Percentiles rank a stretch among this genome's conserved stretches.
Evolutionary conservation across 2,797 vertebrate genomes (phyloP).

Genomic region (Crocidura indochinensis): DNA sequence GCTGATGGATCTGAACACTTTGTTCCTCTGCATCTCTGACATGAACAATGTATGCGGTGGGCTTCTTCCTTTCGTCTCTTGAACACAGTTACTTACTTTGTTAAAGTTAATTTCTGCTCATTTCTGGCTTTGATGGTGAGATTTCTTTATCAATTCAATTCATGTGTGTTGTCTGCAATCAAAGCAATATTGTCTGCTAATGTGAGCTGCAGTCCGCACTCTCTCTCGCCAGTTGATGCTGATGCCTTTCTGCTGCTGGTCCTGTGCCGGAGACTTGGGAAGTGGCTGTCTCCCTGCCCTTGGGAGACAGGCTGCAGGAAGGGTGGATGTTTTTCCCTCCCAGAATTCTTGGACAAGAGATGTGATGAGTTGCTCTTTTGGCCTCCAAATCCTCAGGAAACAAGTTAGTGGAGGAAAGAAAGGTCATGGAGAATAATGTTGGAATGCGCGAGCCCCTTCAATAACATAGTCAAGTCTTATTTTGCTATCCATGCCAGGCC

Average conservation of each 20-base stretch:
- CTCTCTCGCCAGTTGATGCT: conserved; percentile 66
- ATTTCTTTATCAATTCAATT: conserved; percentile 83
- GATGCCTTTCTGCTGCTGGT: conserved; percentile 30
- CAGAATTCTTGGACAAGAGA: conserved; percentile 27
- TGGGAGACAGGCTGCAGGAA: background rate
- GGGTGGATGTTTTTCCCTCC: conserved; percentile 47
- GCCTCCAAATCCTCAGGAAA: conserved; percentile 3
- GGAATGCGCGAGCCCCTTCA: background rate
- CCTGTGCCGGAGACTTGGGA: conserved; percentile 46
- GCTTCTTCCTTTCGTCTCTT: conserved; percentile 79
- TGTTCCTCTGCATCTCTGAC: conserved; percentile 54
- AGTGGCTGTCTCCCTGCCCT: conserved; percentile 41
- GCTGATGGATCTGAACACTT: conserved; percentile 74
- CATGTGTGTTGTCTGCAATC: conserved; percentile 82
- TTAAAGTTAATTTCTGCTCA: conserved; percentile 80
- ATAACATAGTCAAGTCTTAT: background rate
- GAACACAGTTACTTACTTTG: conserved; percentile 78
- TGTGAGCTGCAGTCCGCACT: conserved; percentile 60
- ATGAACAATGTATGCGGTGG: conserved; percentile 50
- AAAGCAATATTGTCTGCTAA: conserved; percentile 84
- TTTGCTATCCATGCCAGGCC: background rate
- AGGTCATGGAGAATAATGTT: background rate
- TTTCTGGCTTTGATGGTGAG: conserved; percentile 78
- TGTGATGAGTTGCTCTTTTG: conserved; percentile 32
- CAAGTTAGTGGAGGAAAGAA: conserved; percentile 1